Base-by-base conservation (phyloP, 1,140 invertebrate genomes). In the Drosophila sulfurigaster region DNA sequence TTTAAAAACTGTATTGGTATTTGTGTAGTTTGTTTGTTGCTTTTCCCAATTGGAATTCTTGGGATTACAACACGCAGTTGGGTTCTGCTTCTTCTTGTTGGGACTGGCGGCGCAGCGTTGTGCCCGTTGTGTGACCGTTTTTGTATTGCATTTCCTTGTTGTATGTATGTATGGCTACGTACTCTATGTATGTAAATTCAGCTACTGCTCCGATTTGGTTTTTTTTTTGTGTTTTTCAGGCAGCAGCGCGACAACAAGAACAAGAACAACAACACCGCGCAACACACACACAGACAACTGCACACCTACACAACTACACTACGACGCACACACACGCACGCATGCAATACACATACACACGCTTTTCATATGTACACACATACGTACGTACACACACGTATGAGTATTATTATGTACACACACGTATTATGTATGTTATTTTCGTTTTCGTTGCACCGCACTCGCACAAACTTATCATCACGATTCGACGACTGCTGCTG, bases 401-500 rank as follows among this genome's bases (percentile, higher is more conserved):
- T n/a, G 77, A 43, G 35, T 64, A 41, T 74, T 74, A 80, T 86
- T 87, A 77, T 87, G 76, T 77, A 88, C 79, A 78, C 78, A 80
- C 71, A 79, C 75, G 80, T 87, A 77, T 87, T 72, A 70, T 79
- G 78, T 79, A 77, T 79, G 73, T 81, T 82, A 82, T 82, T 87
- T 82, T 82, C 77, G 83, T 82, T 87, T 82, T 82, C 77, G 83
- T 80, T 87, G 83, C 83, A 87, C 82, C 87, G 67, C 73, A 69
- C 73, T 70, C 82, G 74, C 78, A 81, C 75, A 85, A 80, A 78
- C 57, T 82, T 88, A 86, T 86, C 85, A 86, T 86, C 81, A 83
- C 82, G 67, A 75, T 75, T 75, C 81, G 73, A 78, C 59, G 59
- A 65, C 51, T 56, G 51, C 76, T 71, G 60, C 79, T 81, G 79